Percentiles rank a stretch among this genome's conserved stretches.
phyloP scores from a whole-genome alignment of 1,140 invertebrate species.

The Drosophila ironensis region DNA sequence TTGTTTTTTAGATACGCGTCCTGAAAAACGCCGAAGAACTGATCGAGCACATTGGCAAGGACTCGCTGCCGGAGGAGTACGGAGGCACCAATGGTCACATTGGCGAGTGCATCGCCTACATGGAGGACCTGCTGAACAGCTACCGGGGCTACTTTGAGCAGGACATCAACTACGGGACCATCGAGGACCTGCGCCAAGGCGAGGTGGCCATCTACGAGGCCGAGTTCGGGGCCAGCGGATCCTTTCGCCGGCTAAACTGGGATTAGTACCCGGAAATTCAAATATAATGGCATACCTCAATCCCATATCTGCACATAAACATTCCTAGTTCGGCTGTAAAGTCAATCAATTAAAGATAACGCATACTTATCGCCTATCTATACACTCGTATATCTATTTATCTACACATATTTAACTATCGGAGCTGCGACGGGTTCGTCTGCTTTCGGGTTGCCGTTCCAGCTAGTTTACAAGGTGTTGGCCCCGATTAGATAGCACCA shows the following conservation, averaged over 20 bases:
- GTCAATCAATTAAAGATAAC: constrained; percentile 69
- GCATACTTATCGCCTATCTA: constrained; percentile 42
- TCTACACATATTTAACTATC: constrained; percentile 5
- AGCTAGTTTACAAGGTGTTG: constrained; percentile 47
- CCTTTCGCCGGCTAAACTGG: constrained; percentile 84
- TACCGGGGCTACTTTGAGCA: constrained; percentile 83
- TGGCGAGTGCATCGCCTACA: constrained; percentile 83
- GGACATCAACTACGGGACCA: constrained; percentile 83
- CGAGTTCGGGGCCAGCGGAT: constrained; percentile 85
- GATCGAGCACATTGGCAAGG: constrained; percentile 83
- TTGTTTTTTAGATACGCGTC: constrained; percentile 47
- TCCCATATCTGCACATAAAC: not conserved
- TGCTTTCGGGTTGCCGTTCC: constrained; percentile 33
- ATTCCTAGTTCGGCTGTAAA: constrained; percentile 36
- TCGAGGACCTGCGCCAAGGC: constrained; percentile 84
- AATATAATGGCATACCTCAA: not conserved
- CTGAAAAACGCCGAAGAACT: constrained; percentile 80
- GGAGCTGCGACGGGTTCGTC: not conserved
- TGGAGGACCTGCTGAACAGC: constrained; percentile 83
- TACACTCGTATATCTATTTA: constrained; percentile 16
- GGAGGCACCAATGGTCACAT: constrained; percentile 83
- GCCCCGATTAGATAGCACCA: constrained; percentile 51
- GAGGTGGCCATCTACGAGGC: constrained; percentile 84
- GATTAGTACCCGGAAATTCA: constrained; percentile 43
- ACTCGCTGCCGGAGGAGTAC: constrained; percentile 84